These are phyloP conservation scores for Platyscapa corneri DNA, from an alignment of 1,140 invertebrate species.

Conservation along the genomic window DNA sequence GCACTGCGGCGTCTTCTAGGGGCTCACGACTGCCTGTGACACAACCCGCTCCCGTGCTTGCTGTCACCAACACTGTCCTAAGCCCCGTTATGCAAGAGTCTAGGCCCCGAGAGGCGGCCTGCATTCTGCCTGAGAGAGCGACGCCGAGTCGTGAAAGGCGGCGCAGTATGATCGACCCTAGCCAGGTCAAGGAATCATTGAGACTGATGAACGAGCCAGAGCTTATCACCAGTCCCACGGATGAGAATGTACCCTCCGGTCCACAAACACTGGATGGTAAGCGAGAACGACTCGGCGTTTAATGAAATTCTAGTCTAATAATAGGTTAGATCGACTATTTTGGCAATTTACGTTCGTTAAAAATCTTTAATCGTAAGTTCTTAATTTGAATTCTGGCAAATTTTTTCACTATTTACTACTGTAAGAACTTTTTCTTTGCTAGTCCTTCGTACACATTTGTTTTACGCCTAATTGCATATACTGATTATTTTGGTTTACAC, in stretches of 20 bases:
- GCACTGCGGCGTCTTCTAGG: slow-evolving; percentile 47
- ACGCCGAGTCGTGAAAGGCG: slow-evolving; percentile 70
- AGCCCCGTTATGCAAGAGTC: slow-evolving; percentile 74
- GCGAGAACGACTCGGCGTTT: too few species aligned
- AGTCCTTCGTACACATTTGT: too few species aligned
- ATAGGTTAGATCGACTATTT: too few species aligned
- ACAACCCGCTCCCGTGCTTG: slow-evolving; percentile 69
- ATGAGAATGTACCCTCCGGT: slow-evolving; percentile 19
- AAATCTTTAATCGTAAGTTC: too few species aligned
- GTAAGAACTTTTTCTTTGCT: too few species aligned
- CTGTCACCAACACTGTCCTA: slow-evolving; percentile 71
- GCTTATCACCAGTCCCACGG: slow-evolving; percentile 1
- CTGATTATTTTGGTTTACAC: too few species aligned
- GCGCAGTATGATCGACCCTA: slow-evolving; percentile 74
- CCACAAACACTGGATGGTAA: neutral
- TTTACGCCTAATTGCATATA: too few species aligned
- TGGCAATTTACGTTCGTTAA: too few species aligned
- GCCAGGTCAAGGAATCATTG: slow-evolving; percentile 64
- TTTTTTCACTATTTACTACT: too few species aligned
- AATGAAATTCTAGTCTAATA: too few species aligned
- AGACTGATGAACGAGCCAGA: slow-evolving; percentile 45
- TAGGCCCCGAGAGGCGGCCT: slow-evolving; percentile 63
- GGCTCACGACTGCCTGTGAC: slow-evolving; percentile 65
- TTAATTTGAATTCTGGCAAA: too few species aligned
- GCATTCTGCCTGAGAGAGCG: slow-evolving; percentile 66